Evolutionary conservation across 2,113 vertebrate genomes (phyloP), one percentile per base, ranked within the genome.

Genomic region (Pteropus alecto): DNA sequence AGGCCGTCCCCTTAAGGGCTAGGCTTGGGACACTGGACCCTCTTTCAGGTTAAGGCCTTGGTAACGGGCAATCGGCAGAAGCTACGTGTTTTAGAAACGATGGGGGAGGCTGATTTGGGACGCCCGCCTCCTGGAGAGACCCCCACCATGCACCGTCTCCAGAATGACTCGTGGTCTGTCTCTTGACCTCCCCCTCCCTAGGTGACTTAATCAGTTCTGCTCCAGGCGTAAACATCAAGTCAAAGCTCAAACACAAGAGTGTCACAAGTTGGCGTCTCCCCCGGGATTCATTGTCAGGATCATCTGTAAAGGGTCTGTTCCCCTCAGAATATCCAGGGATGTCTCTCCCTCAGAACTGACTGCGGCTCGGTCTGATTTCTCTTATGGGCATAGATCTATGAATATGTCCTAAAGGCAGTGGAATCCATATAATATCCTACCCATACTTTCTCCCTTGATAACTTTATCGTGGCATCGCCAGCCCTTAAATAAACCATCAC

Each of bases 171-270:
- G 26, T 28, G 58, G 24, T 43, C 58, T 58, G 63, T 71, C 73
- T 51, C 28, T 65, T 58, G 46, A 76, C 18, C 6, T 26, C 6
- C 5, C 77, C 54, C 0, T 0, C 60, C 48, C n/a, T 1, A 0
- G 26, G 13, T 30, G 82, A 46, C 65, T 68, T 24, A 22, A 63
- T 89, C 16, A 18, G 51, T 24, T 46, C 76, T 60, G 21, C 24
- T 56, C 9, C 61, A 43, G 30, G 30, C 46, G 28, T 33, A 56
- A 3, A 41, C 54, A 7, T 56, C 15, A 35, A 87, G 21, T 60
- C 41, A 54, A 33, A 76, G 12, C 70, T 43, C 74, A 81, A 48
- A 54, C 43, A 16, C n/a, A 60, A 8, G 4, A 60, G 48, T 46
- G 12, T 43, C 68, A n/a, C 30, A n/a, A 1, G 38, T 67, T 38